Conservation (phyloP, 53 echinoderm and acorn worm genomes). For the Patiria pectinifera region DNA sequence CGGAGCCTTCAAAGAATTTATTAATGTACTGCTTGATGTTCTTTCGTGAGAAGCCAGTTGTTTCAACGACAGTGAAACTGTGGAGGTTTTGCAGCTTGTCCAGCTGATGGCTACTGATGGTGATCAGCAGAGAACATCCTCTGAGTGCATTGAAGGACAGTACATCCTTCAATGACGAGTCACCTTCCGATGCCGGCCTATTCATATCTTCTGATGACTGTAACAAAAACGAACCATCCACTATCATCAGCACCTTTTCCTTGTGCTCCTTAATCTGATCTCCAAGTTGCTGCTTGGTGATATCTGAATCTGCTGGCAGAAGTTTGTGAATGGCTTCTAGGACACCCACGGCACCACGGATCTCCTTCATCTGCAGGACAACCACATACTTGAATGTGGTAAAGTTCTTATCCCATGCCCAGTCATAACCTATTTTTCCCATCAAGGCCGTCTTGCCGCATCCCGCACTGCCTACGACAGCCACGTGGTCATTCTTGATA, state of each 20-base stretch:
- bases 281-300: not conserved
- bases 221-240: not conserved
- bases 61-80: not conserved
- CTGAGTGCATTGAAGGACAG: constrained; percentile 12
- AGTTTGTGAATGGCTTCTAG: not conserved
- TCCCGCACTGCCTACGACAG: not conserved
- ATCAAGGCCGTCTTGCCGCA: not conserved
- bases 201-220: not conserved
- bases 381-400: not conserved
- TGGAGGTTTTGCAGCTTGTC: not conserved
- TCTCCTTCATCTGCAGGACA: not conserved
- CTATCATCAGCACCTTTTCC: not conserved
- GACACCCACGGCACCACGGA: not conserved
- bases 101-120: not conserved
- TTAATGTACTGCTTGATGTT: not conserved
- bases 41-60: not conserved
- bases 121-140: not conserved
- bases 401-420: not conserved
- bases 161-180: not conserved
- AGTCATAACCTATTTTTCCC: not conserved
- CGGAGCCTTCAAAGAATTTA: not conserved
- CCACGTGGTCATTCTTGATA: not conserved
- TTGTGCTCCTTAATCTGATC: not conserved
- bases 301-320: not conserved
- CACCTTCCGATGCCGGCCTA: not conserved